A percentile compares a stretch with the other conserved stretches of the same genome.
Evolutionary conservation across 2,797 vertebrate species (phyloP).

Genomic region (Dermochelys coriacea): DNA sequence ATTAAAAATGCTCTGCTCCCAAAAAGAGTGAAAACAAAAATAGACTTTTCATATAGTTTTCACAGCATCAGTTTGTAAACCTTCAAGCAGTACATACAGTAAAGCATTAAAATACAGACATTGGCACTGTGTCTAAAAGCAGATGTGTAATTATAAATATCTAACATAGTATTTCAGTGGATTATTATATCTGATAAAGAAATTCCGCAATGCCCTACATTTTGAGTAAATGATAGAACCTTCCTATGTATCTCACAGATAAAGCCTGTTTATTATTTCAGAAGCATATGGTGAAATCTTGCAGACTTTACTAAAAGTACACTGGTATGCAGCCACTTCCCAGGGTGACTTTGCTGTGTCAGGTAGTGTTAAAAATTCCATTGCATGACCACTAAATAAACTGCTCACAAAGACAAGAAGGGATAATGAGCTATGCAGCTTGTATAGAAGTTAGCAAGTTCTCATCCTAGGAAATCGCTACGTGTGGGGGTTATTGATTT

Average conservation of each 20-base stretch:
- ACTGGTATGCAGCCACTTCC: background rate
- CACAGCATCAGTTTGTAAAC: background rate
- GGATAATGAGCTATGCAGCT: background rate
- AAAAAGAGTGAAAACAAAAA: background rate
- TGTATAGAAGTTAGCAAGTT: background rate
- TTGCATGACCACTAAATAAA: background rate
- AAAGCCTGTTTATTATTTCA: background rate
- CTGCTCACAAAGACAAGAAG: background rate
- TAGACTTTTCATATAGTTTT: background rate
- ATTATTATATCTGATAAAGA: background rate
- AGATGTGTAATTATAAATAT: rapidly evolving
- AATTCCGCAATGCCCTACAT: background rate
- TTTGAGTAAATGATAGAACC: background rate
- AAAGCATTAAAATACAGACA: background rate
- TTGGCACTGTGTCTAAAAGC: background rate
- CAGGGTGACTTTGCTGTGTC: rapidly evolving
- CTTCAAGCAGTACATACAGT: rapidly evolving
- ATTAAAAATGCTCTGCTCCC: background rate
- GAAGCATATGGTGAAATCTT: background rate
- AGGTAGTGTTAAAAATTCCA: background rate
- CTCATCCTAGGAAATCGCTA: background rate
- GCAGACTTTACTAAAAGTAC: background rate
- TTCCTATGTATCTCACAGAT: background rate
- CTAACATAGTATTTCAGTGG: background rate
- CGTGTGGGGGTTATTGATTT: background rate